phyloP scores from a whole-genome alignment of 2,888 invertebrate genomes.

The Hartigia nigra region DNA sequence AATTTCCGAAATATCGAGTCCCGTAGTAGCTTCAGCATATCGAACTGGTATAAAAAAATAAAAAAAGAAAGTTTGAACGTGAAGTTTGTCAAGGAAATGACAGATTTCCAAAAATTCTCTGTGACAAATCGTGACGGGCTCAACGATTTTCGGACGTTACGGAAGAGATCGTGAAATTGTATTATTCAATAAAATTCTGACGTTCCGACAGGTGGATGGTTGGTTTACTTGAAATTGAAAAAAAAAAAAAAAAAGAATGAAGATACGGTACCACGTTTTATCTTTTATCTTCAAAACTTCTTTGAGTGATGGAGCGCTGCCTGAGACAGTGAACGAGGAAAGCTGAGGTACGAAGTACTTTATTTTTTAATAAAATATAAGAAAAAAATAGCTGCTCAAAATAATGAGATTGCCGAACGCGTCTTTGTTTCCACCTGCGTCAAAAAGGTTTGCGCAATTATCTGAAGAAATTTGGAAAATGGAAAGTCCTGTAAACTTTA shows the following conservation, averaged over 20 bases:
- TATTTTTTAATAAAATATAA: background rate
- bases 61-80: background rate
- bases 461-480: background rate
- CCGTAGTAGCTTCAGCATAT: background rate
- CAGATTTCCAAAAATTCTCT: background rate
- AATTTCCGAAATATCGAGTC: background rate
- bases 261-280: background rate
- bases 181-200: constrained; percentile 35
- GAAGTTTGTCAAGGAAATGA: background rate
- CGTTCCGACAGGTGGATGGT: constrained; percentile 1
- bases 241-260: background rate
- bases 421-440: background rate
- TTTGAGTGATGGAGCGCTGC: background rate
- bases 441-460: background rate
- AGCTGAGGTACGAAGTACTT: background rate
- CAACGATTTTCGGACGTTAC: background rate
- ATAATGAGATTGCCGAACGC: background rate
- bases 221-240: background rate
- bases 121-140: background rate
- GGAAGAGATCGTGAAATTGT: constrained; percentile 21
- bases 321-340: background rate
- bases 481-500: too few relatives aligned
- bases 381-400: background rate
- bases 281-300: background rate
- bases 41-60: background rate